Evolutionary conservation across 2,797 vertebrate species (phyloP), one percentile per base, ranked within the genome.

Genomic region (Cygnus olor): DNA sequence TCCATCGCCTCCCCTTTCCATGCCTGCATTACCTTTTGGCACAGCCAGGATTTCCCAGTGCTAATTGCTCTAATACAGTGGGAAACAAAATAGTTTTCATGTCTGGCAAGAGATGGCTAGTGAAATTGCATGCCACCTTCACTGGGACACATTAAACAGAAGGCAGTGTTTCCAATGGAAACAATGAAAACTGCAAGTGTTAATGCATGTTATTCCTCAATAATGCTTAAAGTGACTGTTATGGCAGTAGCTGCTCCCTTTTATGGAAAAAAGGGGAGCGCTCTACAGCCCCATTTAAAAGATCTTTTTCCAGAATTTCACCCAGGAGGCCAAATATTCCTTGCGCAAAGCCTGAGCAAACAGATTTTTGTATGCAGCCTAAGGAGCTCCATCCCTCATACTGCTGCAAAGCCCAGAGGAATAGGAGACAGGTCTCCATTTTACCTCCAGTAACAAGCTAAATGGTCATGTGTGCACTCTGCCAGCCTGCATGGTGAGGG

Each of bases 1-100:
- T 96, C 96, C 87, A 93, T 65, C 14, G 81, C 94, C 95, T 96
- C 90, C 93, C 86, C 80, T 94, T 97, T 85, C 96, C 74, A 53
- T 91, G 95, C 91, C 88, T 93, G 93, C 93, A 96, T 97, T 97
- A 96, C 96, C 97, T 96, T 97, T 97, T 97, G 97, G 97, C 97
- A 97, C 96, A 96, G 87, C 96, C 93, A 97, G 97, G 94, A 95
- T 97, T 96, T 96, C 96, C 96, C 95, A 94, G 93, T 94, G 93
- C 95, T 97, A 97, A 97, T 96, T 96, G 94, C 94, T 93, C 78
- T 90, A 80, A 82, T 96, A 94, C 90, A 96, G 96, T 95, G 93
- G 95, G 95, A 97, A 97, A 94, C 93, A 91, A 80, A 96, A 89
- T 85, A 91, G 96, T 93, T 95, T 94, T 93, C 72, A 69, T 81